Evolutionary conservation across 2,113 vertebrate species (phyloP).

Genomic region (Nasalis larvatus): DNA sequence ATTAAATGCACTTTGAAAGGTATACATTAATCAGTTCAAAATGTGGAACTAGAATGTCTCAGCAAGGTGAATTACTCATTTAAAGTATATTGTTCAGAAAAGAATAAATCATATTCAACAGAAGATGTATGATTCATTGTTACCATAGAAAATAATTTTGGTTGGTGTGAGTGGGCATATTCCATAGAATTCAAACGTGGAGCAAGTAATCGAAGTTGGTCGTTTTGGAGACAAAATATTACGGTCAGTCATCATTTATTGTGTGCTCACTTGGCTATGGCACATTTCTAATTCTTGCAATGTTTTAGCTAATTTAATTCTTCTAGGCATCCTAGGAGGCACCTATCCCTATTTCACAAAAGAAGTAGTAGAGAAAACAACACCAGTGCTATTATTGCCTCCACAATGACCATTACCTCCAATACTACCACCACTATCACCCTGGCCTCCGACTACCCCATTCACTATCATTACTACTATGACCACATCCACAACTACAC

Average conservation of each 20-base stretch:
- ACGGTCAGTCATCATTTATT: background rate
- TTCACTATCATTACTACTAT: rapidly evolving
- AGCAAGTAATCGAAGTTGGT: background rate
- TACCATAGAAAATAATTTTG: background rate
- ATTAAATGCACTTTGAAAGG: background rate
- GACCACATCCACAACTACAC: too few species aligned
- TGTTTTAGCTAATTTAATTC: background rate
- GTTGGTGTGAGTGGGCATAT: background rate
- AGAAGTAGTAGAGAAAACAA: background rate
- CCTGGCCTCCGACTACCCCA: too few species aligned
- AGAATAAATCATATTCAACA: background rate
- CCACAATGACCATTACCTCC: too few species aligned
- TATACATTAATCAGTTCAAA: background rate
- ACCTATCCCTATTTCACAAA: background rate
- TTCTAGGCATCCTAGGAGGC: too few species aligned
- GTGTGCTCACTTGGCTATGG: background rate
- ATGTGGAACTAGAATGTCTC: background rate
- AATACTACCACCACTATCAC: too few species aligned
- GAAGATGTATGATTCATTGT: too few species aligned
- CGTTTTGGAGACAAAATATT: background rate
- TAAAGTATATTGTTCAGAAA: background rate
- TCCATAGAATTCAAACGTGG: background rate
- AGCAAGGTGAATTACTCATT: background rate
- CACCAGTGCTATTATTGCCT: too few species aligned
- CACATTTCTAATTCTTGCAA: background rate